phyloP scores from a whole-genome alignment of 2,113 vertebrate genomes.

The Ondatra zibethicus region DNA sequence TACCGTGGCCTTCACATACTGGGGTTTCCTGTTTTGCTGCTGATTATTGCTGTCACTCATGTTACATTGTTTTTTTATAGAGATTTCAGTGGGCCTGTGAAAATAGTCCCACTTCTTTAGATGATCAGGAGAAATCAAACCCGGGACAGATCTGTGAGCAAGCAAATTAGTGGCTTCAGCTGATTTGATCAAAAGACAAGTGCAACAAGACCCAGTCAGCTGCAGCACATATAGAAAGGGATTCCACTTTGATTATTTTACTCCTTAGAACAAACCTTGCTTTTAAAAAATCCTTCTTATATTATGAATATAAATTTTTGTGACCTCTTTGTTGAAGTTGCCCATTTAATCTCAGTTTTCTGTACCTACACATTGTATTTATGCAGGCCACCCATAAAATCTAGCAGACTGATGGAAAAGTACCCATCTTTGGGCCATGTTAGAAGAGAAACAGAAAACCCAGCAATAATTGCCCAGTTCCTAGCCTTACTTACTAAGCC shows the following conservation, averaged over 20 bases:
- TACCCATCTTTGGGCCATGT: neutral
- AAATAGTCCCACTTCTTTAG: neutral
- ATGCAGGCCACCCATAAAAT: neutral
- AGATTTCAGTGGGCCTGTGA: neutral
- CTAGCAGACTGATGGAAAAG: neutral
- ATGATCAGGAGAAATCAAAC: neutral
- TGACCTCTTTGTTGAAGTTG: neutral
- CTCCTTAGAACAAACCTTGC: neutral
- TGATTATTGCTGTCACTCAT: neutral
- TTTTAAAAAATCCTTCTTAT: neutral
- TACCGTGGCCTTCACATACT: neutral
- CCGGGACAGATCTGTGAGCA: neutral
- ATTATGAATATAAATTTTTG: neutral
- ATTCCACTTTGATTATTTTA: neutral
- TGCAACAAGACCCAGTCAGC: neutral
- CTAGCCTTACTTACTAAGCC: neutral
- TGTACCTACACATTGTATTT: neutral
- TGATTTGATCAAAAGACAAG: neutral
- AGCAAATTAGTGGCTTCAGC: neutral
- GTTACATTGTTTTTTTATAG: neutral
- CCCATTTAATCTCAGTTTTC: neutral
- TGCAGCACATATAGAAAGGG: neutral
- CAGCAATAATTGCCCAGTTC: neutral
- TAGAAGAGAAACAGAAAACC: neutral
- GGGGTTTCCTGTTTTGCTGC: neutral